A percentile compares a stretch with the other conserved stretches of the same genome.
phyloP scores from a whole-genome alignment of 2,888 invertebrate species.

The Acleris sparsana region DNA sequence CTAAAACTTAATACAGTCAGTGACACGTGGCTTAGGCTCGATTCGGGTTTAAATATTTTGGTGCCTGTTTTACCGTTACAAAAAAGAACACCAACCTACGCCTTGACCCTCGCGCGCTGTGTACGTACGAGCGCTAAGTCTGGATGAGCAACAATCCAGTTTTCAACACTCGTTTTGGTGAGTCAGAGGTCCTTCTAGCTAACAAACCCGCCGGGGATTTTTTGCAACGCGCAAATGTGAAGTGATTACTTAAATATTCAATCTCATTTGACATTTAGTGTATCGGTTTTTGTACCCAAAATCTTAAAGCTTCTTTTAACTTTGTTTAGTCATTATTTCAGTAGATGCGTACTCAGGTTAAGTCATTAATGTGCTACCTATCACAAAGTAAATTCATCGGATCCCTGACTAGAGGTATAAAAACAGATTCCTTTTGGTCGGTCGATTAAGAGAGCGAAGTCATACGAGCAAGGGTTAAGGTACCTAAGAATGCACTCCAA shows the following conservation, averaged over 20 bases:
- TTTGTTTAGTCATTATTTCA: too few species aligned
- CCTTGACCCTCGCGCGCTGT: conserved; percentile 21
- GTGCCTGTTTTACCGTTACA: conserved; percentile 21
- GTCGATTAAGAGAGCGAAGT: too few species aligned
- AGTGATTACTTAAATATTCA: neutral
- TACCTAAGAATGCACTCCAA: too few species aligned
- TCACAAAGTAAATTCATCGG: neutral
- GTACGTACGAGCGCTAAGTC: conserved; percentile 26
- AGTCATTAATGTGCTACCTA: too few species aligned
- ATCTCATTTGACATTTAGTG: too few species aligned
- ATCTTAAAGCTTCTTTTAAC: neutral
- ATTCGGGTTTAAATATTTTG: neutral
- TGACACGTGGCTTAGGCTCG: too few species aligned
- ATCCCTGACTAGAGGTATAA: too few species aligned
- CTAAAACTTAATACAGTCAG: too few species aligned
- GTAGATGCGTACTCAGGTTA: too few species aligned
- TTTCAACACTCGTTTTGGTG: conserved; percentile 27
- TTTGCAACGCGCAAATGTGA: conserved; percentile 1
- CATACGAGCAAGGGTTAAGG: too few species aligned
- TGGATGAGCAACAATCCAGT: conserved; percentile 35
- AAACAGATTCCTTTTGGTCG: too few species aligned
- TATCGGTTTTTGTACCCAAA: neutral
- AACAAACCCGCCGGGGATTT: conserved; percentile 1
- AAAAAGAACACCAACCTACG: conserved; percentile 23
- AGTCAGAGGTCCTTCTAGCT: conserved; percentile 28